Evolutionary conservation across 2,888 invertebrate genomes (phyloP), one percentile per base, ranked within the genome.

Genomic region (Iselma pallidipennis): DNA sequence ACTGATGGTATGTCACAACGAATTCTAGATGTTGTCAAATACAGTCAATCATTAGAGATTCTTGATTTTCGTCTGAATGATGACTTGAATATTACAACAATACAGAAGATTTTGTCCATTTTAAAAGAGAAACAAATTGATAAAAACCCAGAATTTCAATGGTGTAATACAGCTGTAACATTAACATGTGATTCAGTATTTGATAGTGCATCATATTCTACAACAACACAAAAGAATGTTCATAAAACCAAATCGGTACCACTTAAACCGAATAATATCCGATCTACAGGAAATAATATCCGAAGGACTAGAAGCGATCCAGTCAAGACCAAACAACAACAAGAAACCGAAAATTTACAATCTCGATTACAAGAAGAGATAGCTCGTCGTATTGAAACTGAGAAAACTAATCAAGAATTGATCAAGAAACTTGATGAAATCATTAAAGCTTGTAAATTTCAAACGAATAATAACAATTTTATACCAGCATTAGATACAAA

Each of bases 21-120:
- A 5, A 85, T 89, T 45, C 71, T 90, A 6, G 85, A 87, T 33
- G 85, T 89, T 63, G 78, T 92, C 64, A 81, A 83, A 28, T 84
- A 86, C 10, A 92, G 91, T 73, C 85, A 84, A 21, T 87, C 88
- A 0, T 79, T 92, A n/a, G 85, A 86, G 45, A 84, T 92, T 6
- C 82, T 91, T 19, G 92, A 92, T 76, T 80, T 91, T 61, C 82
- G 90, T 49, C 83, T 86, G 68, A 92, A 92, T 59, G 76, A 79
- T 5, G 65, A 72, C 12, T 60, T 80, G 19, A 69, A 68, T 48
- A 63, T 71, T 3, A 63, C 66, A 19, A 78, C 78, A 2, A 58
- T 81, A 0, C 76, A 80, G 49, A 77, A 67, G 61, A 71, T 82
- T 54, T 64, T 81, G 5, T 74, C 78, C 9, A 61, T 77, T 9